Evolutionary conservation across 2,797 vertebrate genomes (phyloP), one percentile per base, ranked within the genome.

Genomic region (Malacoraja senta): DNA sequence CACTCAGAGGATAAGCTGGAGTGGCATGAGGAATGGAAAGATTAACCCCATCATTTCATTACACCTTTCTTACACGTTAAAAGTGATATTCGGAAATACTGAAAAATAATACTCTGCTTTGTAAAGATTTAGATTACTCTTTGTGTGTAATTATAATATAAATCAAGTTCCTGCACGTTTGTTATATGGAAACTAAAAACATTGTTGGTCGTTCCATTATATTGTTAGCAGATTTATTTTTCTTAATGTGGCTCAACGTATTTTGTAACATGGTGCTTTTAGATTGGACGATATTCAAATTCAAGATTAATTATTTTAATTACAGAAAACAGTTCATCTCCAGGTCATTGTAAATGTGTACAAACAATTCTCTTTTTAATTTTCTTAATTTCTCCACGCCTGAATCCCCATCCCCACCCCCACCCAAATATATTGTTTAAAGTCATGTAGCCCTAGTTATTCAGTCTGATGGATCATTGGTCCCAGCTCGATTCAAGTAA

Each of bases 91-190:
- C 32, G 61, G n/a, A 65, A 68, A 8, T 65, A 68, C 61, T 88
- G 63, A 88, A 65, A 88, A 88, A 68, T 65, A 88, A 88, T 88
- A 88, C 53, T 1, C 84, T 88, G 61, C 61, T 88, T n/a, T 88
- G 61, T 8, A 65, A 68, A 32, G 63, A 88, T 19, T 88, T 88
- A 21, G 61, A 88, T 88, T 35, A 88, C n/a, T 32, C 84, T 88
- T 88, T 88, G 84, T 32, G 58, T 35, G 35, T 1, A 2, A 21
- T 61, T 9, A 32, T 68, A 88, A 65, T 65, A 8, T 35, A 88
- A 88, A 88, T 65, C 84, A 68, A 35, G 17, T 68, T 35, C 84
- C n/a, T 32, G 61, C 61, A 21, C 10, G 61, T 29, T 68, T 88
- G 61, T 35, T 65, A 68, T 86, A 29, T 61, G 83, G 53, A 29